Evolutionary conservation across 2,888 invertebrate species (phyloP).

Genomic region (Catocala sponsa): DNA sequence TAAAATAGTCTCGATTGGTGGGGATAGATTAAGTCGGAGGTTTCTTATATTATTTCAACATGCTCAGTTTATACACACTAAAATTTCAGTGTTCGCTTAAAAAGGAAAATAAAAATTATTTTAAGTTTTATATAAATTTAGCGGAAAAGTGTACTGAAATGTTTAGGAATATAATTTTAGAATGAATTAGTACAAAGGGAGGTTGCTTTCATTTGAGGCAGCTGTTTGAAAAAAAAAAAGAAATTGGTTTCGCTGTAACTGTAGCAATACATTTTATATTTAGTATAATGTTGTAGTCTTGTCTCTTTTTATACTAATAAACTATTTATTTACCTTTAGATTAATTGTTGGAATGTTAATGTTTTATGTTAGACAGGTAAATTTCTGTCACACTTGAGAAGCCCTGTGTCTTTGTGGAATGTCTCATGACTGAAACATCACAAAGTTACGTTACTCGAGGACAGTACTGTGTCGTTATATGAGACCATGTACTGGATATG

Average conservation of each 20-base stretch:
- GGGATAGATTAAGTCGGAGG: conserved; percentile 63
- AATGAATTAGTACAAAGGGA: conserved; percentile 74
- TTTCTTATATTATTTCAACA: conserved; percentile 60
- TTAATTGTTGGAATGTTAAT: conserved; percentile 77
- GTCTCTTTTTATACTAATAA: conserved; percentile 64
- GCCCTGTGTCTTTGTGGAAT: conserved; percentile 46
- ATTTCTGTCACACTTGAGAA: conserved; percentile 48
- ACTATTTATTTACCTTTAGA: conserved; percentile 72
- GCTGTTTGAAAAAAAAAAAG: conserved; percentile 54
- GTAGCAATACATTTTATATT: conserved; percentile 70
- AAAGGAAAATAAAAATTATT: conserved; percentile 36
- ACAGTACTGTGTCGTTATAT: neutral
- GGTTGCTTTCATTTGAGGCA: conserved; percentile 61
- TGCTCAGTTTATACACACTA: conserved; percentile 58
- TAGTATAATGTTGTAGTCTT: conserved; percentile 69
- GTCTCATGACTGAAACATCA: conserved; percentile 33
- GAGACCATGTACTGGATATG: conserved; percentile 11
- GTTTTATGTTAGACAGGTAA: conserved; percentile 66
- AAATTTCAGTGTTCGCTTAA: conserved; percentile 45
- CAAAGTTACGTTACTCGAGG: conserved; percentile 14
- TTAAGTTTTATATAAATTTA: conserved; percentile 52
- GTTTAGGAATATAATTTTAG: conserved; percentile 55
- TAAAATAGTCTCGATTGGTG: conserved; percentile 68
- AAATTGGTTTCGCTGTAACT: conserved; percentile 75
- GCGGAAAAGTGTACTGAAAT: conserved; percentile 57